Percentiles rank a stretch among this genome's conserved stretches.
These are phyloP conservation scores for Oligia strigilis DNA, from an alignment of 2,888 invertebrate genomes.

Conservation along the genomic window DNA sequence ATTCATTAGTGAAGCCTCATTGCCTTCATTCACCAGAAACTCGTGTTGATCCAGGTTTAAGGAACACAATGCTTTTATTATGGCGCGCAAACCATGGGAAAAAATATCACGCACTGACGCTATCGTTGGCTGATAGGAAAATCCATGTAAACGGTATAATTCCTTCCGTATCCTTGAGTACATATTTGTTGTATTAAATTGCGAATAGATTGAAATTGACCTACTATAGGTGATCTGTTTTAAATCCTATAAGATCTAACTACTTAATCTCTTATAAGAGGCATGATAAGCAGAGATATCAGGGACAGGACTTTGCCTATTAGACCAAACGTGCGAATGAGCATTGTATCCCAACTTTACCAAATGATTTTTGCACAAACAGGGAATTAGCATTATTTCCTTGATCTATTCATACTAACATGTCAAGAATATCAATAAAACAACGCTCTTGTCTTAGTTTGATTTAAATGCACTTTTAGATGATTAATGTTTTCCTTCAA, in stretches of 20 bases:
- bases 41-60: constrained; percentile 28
- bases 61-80: constrained; percentile 24
- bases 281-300: neutral
- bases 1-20: constrained; percentile 51
- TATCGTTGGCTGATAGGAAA: constrained; percentile 31
- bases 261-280: neutral
- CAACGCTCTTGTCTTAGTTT: neutral
- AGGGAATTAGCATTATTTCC: neutral
- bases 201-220: constrained; percentile 16
- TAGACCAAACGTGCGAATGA: neutral
- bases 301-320: neutral
- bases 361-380: neutral
- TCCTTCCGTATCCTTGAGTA: constrained; percentile 53
- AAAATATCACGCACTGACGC: constrained; percentile 42
- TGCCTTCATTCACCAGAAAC: constrained; percentile 22
- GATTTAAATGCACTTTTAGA: neutral
- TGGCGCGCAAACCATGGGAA: constrained; percentile 12
- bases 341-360: neutral
- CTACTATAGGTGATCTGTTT: neutral
- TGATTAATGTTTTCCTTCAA: neutral
- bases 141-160: constrained; percentile 45
- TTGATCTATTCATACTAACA: neutral
- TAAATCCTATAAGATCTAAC: neutral
- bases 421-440: neutral
- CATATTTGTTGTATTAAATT: constrained; percentile 31